Base-by-base conservation (phyloP, 2,797 vertebrate genomes). In the Sorex maritimensis region DNA sequence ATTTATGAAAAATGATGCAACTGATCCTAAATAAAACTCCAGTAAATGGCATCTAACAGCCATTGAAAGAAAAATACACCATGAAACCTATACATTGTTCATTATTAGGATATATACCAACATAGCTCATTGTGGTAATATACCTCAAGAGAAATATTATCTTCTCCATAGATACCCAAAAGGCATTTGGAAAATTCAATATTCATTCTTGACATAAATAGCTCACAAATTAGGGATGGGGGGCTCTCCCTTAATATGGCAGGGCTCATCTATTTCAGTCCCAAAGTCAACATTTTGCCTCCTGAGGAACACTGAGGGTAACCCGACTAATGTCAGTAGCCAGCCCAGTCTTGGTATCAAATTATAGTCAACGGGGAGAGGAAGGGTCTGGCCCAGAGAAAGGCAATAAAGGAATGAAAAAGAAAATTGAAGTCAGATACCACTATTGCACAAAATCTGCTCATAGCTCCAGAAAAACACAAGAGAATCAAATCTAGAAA, bases 401-500 rank as follows among this genome's bases (percentile, higher is more conserved):
- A 61, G 38, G 74, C 71, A 71, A 34, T 38, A 71, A 82, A 41
- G 15, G 46, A 13, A 30, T 58, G 58, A 81, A 72, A 73, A 65
- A 55, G 12, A 67, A 67, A 83, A n/a, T 75, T 15, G 38, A 86
- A 82, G 26, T 52, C 46, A 74, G 49, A 30, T 38, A 73, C 28
- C 34, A 38, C 11, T 74, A 38, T 84, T 80, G 28, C 34, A 75
- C 28, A 71, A 21, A 75, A 72, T 65, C 34, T 75, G 30, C 49
- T 71, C 19, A 38, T 38, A 75, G 69, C 68, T 44, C 46, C 55
- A 83, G 72, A 94, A 69, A 84, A 30, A 61, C 72, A 84, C n/a
- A 21, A 46, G 19, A 68, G 21, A 90, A 65, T 87, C 86, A 34
- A 38, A 67, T 92, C 81, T 69, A 74, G 89, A 86, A 84, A 44